These are phyloP conservation scores for Pangasius mekongensis DNA, from an alignment of 2,797 vertebrate genomes.

Conservation along the genomic window DNA sequence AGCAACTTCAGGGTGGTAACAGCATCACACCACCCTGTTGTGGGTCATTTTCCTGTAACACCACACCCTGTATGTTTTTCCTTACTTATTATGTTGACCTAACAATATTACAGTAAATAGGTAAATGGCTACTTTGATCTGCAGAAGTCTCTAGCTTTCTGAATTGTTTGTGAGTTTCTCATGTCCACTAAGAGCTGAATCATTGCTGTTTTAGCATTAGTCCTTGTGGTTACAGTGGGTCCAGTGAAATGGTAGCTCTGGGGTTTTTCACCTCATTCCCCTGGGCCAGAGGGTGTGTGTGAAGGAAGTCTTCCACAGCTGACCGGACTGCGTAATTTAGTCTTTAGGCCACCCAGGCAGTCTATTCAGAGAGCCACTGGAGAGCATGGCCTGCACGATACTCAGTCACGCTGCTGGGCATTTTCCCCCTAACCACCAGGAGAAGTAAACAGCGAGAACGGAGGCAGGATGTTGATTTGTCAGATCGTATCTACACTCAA, in stretches of 20 bases:
- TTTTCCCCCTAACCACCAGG: constrained; percentile 31
- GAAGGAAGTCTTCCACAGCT: constrained; percentile 44
- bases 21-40: neutral
- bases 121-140: neutral
- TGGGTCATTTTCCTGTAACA: neutral
- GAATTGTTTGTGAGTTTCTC: neutral
- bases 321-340: constrained; percentile 45
- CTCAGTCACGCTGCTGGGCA: constrained; percentile 31
- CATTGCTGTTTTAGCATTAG: neutral
- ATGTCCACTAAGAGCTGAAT: neutral
- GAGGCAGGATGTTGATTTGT: constrained; percentile 46
- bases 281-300: constrained; percentile 36
- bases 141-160: neutral
- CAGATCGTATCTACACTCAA: constrained; percentile 50
- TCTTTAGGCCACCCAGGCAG: constrained; percentile 55
- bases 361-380: constrained; percentile 35
- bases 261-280: constrained; percentile 16
- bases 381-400: constrained; percentile 18
- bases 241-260: constrained; percentile 7
- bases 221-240: neutral
- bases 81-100: neutral
- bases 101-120: neutral
- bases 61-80: neutral
- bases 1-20: neutral
- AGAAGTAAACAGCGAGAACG: constrained; percentile 47